Conservation (phyloP, 2,888 invertebrate genomes). For the Hanleya hanleyi region DNA sequence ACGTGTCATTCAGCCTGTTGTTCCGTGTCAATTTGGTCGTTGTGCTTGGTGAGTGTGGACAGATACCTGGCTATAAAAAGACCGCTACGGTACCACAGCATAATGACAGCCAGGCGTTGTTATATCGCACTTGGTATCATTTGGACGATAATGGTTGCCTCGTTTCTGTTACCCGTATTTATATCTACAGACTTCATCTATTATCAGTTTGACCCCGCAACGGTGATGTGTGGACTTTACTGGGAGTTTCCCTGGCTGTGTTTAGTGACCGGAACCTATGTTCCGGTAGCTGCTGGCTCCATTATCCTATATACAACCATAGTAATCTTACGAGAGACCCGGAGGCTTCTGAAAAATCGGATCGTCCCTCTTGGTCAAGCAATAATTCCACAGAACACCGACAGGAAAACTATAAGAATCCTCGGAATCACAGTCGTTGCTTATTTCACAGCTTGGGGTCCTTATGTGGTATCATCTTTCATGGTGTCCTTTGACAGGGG, state of each 20-base stretch:
- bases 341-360: too few relatives aligned
- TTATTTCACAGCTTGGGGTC: slow-evolving; percentile 48
- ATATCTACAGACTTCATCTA: not conserved
- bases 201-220: not conserved
- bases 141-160: slow-evolving; percentile 18
- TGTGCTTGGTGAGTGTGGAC: slow-evolving; percentile 47
- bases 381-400: not conserved
- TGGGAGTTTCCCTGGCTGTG: not conserved
- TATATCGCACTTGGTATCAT: slow-evolving; percentile 18
- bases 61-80: slow-evolving; percentile 44
- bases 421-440: slow-evolving; percentile 35
- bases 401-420: slow-evolving; percentile 34
- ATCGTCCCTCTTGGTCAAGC: not conserved
- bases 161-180: not conserved
- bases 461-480: slow-evolving; percentile 39
- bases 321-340: slow-evolving; percentile 20
- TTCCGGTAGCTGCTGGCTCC: slow-evolving; percentile 31
- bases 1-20: slow-evolving; percentile 43
- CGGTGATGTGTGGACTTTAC: not conserved
- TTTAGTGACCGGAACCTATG: not conserved
- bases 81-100: slow-evolving; percentile 38
- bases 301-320: slow-evolving; percentile 38
- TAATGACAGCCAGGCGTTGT: slow-evolving; percentile 25
- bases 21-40: slow-evolving; percentile 49
- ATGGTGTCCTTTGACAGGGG: slow-evolving; percentile 26